These are phyloP conservation scores for Halcyon smyrnensis DNA, from an alignment of 2,797 vertebrate genomes.

Conservation along the genomic window DNA sequence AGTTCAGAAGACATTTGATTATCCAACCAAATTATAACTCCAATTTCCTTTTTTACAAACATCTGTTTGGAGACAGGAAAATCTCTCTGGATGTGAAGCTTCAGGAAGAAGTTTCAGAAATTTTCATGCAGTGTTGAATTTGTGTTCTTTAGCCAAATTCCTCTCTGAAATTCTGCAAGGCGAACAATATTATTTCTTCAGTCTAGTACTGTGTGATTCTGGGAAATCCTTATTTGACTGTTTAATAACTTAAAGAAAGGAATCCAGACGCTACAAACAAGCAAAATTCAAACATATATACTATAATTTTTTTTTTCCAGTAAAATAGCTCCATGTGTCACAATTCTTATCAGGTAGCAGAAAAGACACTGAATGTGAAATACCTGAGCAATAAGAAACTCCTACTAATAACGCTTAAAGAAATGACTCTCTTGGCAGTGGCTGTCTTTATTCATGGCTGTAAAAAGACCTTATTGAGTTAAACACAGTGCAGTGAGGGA, in stretches of 20 bases:
- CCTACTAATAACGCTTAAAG: not conserved
- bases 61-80: conserved; percentile 43
- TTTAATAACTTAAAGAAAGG: not conserved
- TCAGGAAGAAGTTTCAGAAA: conserved; percentile 19
- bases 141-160: not conserved
- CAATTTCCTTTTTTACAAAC: conserved; percentile 19
- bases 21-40: conserved; percentile 39
- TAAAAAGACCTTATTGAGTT: not conserved
- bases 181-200: not conserved
- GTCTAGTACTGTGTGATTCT: not conserved
- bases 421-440: not conserved
- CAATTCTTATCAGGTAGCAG: not conserved
- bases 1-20: conserved; percentile 47
- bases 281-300: not conserved
- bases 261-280: not conserved
- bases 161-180: not conserved
- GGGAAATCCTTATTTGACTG: not conserved
- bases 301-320: not conserved
- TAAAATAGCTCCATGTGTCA: not conserved
- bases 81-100: not conserved
- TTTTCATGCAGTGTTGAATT: not conserved
- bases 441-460: not conserved
- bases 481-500: not conserved
- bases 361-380: not conserved
- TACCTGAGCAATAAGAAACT: not conserved